These are phyloP conservation scores for Oryzias melastigma DNA, from an alignment of 2,113 vertebrate species.

Conservation along the genomic window DNA sequence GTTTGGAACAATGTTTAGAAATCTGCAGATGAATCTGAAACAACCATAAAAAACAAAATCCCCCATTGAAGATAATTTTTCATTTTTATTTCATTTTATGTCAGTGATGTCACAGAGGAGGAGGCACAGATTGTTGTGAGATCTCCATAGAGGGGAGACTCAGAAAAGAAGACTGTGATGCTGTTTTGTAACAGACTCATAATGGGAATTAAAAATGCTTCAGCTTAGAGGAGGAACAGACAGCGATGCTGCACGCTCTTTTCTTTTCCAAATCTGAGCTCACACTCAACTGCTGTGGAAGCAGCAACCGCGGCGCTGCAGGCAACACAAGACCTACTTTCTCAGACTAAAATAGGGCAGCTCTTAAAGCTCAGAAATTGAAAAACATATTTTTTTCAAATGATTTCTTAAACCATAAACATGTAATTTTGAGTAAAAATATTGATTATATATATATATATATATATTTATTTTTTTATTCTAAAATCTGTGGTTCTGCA, in stretches of 20 bases:
- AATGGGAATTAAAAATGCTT: slow-evolving; percentile 66
- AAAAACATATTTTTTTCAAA: slow-evolving; percentile 30
- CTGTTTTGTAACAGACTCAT: slow-evolving; percentile 53
- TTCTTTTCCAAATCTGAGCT: slow-evolving; percentile 62
- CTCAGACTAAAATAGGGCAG: slow-evolving; percentile 70
- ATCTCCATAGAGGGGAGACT: slow-evolving; percentile 45
- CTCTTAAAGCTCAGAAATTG: slow-evolving; percentile 58
- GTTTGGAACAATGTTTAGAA: neutral
- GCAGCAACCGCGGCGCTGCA: slow-evolving; percentile 64
- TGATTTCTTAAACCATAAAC: slow-evolving; percentile 31
- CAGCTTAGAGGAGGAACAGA: slow-evolving; percentile 65
- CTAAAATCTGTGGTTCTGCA: slow-evolving; percentile 12
- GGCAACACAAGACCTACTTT: slow-evolving; percentile 80
- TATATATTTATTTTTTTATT: slow-evolving; percentile 3
- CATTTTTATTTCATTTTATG: neutral
- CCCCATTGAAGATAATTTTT: too few relatives aligned
- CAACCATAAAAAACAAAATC: too few relatives aligned
- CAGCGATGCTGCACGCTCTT: slow-evolving; percentile 41
- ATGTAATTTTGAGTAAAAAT: slow-evolving; percentile 34
- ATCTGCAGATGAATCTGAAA: neutral
- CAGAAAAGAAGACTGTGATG: slow-evolving; percentile 14
- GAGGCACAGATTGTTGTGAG: slow-evolving; percentile 58
- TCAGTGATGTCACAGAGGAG: slow-evolving; percentile 17
- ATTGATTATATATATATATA: slow-evolving; percentile 9
- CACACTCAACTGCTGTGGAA: slow-evolving; percentile 67